Base-by-base conservation (phyloP, 1,140 invertebrate species). In the Latrodectus geometricus region DNA sequence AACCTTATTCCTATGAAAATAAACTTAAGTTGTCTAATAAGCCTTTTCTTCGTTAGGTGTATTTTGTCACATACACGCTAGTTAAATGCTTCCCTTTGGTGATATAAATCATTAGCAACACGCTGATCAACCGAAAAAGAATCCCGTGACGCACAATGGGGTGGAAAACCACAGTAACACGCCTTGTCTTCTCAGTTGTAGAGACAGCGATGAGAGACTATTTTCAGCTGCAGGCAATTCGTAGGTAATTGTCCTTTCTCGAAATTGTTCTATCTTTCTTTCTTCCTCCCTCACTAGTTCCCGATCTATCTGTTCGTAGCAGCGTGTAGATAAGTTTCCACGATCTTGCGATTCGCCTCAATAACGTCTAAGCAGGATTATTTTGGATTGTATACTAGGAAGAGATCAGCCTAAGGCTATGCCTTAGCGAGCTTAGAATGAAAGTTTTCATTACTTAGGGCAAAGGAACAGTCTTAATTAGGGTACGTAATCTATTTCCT, bases 161-260 rank as follows among this genome's bases (percentile, higher is more conserved):
- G 54, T 35, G 54, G 54, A 61, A 61, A 61, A 61, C 54, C 54
- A 61, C 54, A 17, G 17, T 17, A 17, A 61, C 11, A 61, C 54
- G 17, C 3, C 54, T 14, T 14, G 11, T 61, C 17, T 61, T 61
- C 54, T 61, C 54, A 61, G 17, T 17, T 61, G 54, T 11, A 61
- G 54, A 61, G 11, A 61, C 17, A 14, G 54, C 17, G 54, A 61
- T 61, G 11, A 11, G 54, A 14, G 54, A 61, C 54, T 61, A 61
- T 61, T 61, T 61, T 61, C 54, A 61, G 54, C 54, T 61, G 54
- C 54, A 61, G 54, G 54, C 54, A 61, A 61, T 61, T 61, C 54
- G 54, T 61, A 61, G 54, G 54, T 61, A 61, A 61, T 61, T 61
- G 54, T 61, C 54, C 54, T 61, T 61, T 61, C 54, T 61, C 11